Conservation (phyloP, 1,140 invertebrate genomes). For the Diabrotica undecimpunctata region DNA sequence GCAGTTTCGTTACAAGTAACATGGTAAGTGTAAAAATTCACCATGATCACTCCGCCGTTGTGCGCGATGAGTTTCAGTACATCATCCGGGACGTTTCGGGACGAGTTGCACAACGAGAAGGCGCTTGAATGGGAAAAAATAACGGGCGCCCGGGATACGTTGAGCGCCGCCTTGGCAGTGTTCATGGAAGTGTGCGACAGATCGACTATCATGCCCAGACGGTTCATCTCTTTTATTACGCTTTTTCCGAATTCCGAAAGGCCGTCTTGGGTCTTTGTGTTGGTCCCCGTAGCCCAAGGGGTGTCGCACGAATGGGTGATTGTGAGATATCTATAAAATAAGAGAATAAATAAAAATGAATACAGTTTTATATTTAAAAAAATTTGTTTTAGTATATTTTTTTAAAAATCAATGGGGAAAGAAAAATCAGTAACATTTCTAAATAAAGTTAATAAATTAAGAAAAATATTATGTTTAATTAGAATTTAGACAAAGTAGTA, state of each 20-base stretch:
- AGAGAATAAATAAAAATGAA: constrained; percentile 13
- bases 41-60: constrained; percentile 86
- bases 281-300: constrained; percentile 82
- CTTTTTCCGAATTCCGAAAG: constrained; percentile 65
- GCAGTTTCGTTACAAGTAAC: constrained; percentile 77
- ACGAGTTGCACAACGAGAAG: constrained; percentile 79
- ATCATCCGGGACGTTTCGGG: constrained; percentile 85
- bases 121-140: constrained; percentile 92
- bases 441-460: too few relatives aligned
- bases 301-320: constrained; percentile 73
- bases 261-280: constrained; percentile 56
- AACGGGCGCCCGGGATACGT: constrained; percentile 78
- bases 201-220: constrained; percentile 92
- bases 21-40: constrained; percentile 82
- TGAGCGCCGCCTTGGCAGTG: constrained; percentile 82
- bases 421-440: too few relatives aligned
- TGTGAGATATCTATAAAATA: constrained; percentile 58
- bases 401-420: too few relatives aligned
- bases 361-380: too few relatives aligned
- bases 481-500: too few relatives aligned
- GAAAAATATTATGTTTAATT: too few relatives aligned
- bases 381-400: too few relatives aligned
- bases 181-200: constrained; percentile 83
- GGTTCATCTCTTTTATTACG: constrained; percentile 82
- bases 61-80: constrained; percentile 74